phyloP scores from a whole-genome alignment of 2,797 vertebrate genomes.

The Alosa sapidissima region DNA sequence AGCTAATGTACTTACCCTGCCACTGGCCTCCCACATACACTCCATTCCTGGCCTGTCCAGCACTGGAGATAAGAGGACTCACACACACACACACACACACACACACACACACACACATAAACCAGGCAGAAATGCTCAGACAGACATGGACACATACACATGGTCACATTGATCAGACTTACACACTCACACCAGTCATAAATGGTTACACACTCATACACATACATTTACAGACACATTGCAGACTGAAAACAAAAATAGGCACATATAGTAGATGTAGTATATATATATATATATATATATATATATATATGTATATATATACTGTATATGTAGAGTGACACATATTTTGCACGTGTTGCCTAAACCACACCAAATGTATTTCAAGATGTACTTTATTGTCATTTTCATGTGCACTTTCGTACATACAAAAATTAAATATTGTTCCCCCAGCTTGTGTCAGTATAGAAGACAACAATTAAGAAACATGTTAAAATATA shows the following conservation, averaged over 20 bases:
- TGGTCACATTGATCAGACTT: not conserved
- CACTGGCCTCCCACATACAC: not conserved
- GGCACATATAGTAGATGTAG: not conserved
- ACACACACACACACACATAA: not conserved
- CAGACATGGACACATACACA: not conserved
- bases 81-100: not conserved
- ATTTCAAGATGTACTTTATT: too few species aligned
- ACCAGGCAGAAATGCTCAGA: not conserved
- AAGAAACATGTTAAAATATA: too few species aligned
- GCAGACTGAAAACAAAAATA: not conserved
- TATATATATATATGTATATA: too few species aligned
- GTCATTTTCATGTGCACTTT: too few species aligned
- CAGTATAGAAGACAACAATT: too few species aligned
- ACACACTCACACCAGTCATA: not conserved
- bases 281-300: not conserved
- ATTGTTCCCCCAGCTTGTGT: too few species aligned
- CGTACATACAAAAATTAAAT: too few species aligned
- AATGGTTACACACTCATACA: not conserved
- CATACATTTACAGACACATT: not conserved
- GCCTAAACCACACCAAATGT: too few species aligned
- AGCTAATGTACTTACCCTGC: constrained; percentile 7
- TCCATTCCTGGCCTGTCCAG: not conserved
- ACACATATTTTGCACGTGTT: too few species aligned
- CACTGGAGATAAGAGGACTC: not conserved
- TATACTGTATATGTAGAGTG: too few species aligned